Evolutionary conservation across 2,888 invertebrate genomes (phyloP).

Genomic region (Holacanthella duospinosa): DNA sequence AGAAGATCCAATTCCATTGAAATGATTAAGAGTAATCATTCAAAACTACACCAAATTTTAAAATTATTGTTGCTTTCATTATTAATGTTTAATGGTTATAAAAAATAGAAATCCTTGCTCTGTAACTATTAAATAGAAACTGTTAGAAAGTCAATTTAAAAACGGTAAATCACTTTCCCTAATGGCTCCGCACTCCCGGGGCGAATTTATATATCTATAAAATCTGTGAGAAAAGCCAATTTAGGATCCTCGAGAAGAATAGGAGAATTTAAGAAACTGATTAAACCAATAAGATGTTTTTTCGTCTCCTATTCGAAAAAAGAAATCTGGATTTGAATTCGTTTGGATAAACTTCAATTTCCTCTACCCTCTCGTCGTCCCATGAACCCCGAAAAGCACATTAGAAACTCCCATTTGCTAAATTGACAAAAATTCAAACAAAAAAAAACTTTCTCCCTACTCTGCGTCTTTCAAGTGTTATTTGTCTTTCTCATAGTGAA

Average conservation of each 20-base stretch:
- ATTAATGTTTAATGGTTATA: too few relatives aligned
- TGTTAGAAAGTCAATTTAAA: too few relatives aligned
- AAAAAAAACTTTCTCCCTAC: not conserved
- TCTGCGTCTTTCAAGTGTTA: not conserved
- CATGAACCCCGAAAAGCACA: constrained; percentile 1
- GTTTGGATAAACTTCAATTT: not conserved
- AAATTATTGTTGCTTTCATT: too few relatives aligned
- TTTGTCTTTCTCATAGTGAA: not conserved
- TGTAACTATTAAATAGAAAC: too few relatives aligned
- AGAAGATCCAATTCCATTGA: too few relatives aligned
- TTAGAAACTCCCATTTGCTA: constrained; percentile 5
- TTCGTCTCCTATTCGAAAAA: not conserved
- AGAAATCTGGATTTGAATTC: not conserved
- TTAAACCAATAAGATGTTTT: not conserved
- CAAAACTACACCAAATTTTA: too few relatives aligned
- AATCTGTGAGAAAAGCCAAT: not conserved
- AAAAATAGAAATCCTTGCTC: too few relatives aligned
- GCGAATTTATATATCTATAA: not conserved
- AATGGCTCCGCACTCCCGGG: not conserved
- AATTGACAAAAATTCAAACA: constrained; percentile 4
- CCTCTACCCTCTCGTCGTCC: not conserved
- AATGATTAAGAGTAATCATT: too few relatives aligned
- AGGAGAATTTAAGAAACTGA: not conserved
- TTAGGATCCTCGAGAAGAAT: not conserved
- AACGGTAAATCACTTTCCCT: too few relatives aligned